Evolutionary conservation across 2,113 vertebrate genomes (phyloP), one percentile per base, ranked within the genome.

Genomic region (Sinosuthora webbiana): DNA sequence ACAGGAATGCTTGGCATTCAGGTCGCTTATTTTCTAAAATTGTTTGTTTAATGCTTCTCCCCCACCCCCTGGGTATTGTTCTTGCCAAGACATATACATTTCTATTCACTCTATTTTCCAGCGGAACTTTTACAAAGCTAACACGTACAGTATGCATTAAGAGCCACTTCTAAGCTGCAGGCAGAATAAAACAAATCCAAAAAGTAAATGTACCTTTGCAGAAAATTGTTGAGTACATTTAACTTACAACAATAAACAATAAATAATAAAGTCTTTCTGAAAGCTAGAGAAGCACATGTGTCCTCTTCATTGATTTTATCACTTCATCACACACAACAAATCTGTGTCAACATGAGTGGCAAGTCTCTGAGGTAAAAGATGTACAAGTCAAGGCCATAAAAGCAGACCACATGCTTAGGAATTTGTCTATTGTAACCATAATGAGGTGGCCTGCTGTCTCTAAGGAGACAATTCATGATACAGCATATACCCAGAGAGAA

Each of bases 301-400:
- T 95, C 73, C 87, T 95, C 93, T 94, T 92, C 87, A 97, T 96
- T 98, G 97, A 98, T 98, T 98, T 97, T 97, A 96, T 97, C 97
- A 97, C 95, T 98, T 97, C 94, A 95, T 97, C 95, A 98, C 77
- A 63, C 94, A 97, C 93, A 96, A 96, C 94, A 98, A 98, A 97
- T 97, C 95, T 97, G 88, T 98, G 97, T 98, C 96, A 98, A 97
- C 95, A 96, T 82, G 90, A 98, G 95, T 97, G 96, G 95, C 93
- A 97, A 97, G 94, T 97, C 97, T 98, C 97, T 75, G 77, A 97
- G 91, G 96, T 78, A 96, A 96, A 95, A 93, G 96, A 93, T 27
- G 77, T 91, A 93, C 89, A 97, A 95, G 95, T 97, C 97, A 98
- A 98, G 97, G 97, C 97, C 95, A 95, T 59, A 78, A 97, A 98